Base-by-base conservation (phyloP, 2,113 vertebrate genomes). In the Axis porcinus region DNA sequence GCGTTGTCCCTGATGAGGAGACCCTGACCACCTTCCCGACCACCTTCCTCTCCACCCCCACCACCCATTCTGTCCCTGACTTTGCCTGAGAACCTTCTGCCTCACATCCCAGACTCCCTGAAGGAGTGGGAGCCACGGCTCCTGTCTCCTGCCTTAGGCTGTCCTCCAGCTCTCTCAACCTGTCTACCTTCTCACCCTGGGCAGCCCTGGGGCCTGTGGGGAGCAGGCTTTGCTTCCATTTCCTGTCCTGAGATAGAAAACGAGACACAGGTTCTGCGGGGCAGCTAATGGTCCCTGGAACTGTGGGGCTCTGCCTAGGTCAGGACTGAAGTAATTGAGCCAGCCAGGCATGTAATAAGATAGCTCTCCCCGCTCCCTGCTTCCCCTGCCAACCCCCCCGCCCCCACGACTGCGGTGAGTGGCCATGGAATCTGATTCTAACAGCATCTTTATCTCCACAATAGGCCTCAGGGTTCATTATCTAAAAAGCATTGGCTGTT, bases 321-420 rank as follows among this genome's bases (percentile, higher is more conserved):
- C 96, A 97, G 94, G 74, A 86, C 55, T 85, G 40, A 97, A 70
- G 87, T 97, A 94, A 98, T 87, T 83, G 96, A 97, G 96, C 86
- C 95, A 97, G 89, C 70, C 93, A 96, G 94, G 97, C 98, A 96
- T 92, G 95, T 98, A 97, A 98, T 97, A 92, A 97, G 98, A 97
- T 95, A 94, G 64, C 47, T 94, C 40, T 70, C 86, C 45, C 36
- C 6, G 30, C 52, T 85, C 83, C 3, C 30, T 25, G 70, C 70
- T 76, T 43, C 28, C 47, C 62, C 21, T 23, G 12, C 78, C 40
- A 45, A 45, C 5, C 4, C 6, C 67, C 28, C 70, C 23, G 3
- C 12, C 78, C 15, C 30, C 83, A 64, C 94, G 96, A 81, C 94
- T 83, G 45, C 33, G 27, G 96, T 87, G 86, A 97, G 84, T 78